Base-by-base conservation (phyloP, 2,797 vertebrate genomes). In the Scolopax rusticola region DNA sequence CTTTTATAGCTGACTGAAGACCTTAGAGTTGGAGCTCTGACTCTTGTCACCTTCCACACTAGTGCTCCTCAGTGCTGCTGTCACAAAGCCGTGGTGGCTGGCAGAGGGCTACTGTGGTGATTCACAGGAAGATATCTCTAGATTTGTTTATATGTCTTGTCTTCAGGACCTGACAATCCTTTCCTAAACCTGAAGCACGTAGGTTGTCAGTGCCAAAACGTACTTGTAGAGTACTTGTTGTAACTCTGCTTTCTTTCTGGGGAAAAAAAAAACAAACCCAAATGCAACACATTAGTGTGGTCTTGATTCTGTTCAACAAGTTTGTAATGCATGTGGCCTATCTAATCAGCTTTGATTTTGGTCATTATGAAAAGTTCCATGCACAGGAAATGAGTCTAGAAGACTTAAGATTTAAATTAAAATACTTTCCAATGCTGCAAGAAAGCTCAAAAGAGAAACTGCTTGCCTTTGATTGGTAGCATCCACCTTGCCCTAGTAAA, bases 381-480 rank as follows among this genome's bases (percentile, higher is more conserved):
- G 50, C 23, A 12, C 71, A 64, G 84, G 67, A 91, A 91, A 76
- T 20, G 21, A 71, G 61, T 36, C 32, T 81, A 33, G 41, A 77
- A 88, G 43, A 73, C 38, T 73, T 90, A 54, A 0, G 14, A 24
- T 59, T 82, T 77, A 81, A 53, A 88, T 88, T 59, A 54, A 84
- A 90, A 56, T 59, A 76, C 43, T 91, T 81, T 51, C 25, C 92
- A 70, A 73, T 40, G 54, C 54, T 95, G 77, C 47, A 73, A 76
- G 63, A 92, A 78, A 90, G 50, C 74, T 93, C 30, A 60, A 32
- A 86, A 74, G 67, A 77, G 43, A 81, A 92, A 50, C 43, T 74
- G 6, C 50, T 94, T 86, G 76, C 80, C 38, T 91, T 48, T 76
- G 69, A 61, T 88, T 67, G 67, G 47, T 84, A 70, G 70, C 60